phyloP scores from a whole-genome alignment of 1,140 invertebrate genomes.

The Leucophenga varia region DNA sequence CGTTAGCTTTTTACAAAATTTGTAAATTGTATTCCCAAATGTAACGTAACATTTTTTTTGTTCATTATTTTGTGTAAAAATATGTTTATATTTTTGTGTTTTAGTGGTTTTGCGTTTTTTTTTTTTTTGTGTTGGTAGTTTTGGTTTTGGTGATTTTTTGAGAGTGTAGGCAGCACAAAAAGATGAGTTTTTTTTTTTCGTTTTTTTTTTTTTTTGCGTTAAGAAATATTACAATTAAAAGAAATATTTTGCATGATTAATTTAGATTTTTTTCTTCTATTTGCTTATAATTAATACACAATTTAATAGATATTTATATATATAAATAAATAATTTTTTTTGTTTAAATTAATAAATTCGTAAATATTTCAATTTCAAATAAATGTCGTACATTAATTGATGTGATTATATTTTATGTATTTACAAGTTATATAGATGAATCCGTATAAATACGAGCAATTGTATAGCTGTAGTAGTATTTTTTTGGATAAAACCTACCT shows the following conservation, averaged over 20 bases:
- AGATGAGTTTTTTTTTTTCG: no score
- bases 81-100: conserved; percentile 16
- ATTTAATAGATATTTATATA: no score
- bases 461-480: conserved; percentile 35
- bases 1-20: conserved; percentile 76
- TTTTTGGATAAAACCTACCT: conserved; percentile 86
- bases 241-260: background rate
- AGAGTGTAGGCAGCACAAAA: conserved; percentile 3
- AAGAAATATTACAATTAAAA: conserved; percentile 2
- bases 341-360: no score
- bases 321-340: no score
- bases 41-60: conserved; percentile 11
- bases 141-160: conserved; percentile 18
- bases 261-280: no score
- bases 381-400: conserved; percentile 28
- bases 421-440: conserved; percentile 56
- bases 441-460: conserved; percentile 52
- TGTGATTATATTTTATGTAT: conserved; percentile 55
- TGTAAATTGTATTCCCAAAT: no score
- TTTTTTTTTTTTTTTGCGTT: no score
- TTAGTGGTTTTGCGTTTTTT: conserved; percentile 14
- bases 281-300: conserved; percentile 4
- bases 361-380: conserved; percentile 31
- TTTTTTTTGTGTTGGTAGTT: conserved; percentile 18
- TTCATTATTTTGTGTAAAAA: conserved; percentile 22